A percentile compares a stretch with the other conserved stretches of the same genome.
These are phyloP conservation scores for Pyrgus malvae DNA, from an alignment of 2,888 invertebrate species.

Conservation along the genomic window DNA sequence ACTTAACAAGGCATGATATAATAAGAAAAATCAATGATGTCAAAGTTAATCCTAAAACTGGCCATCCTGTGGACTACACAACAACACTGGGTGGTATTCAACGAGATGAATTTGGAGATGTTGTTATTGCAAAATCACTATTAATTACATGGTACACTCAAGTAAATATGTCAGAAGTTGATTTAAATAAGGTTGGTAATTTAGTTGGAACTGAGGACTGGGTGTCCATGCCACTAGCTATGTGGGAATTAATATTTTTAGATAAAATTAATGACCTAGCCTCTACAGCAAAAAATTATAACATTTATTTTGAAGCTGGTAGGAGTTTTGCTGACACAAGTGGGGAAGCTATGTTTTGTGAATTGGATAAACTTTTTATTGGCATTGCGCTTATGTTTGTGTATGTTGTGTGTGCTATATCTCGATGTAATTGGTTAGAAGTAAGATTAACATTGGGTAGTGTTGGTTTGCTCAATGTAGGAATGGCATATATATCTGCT, in stretches of 20 bases:
- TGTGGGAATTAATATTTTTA: slow-evolving; percentile 84
- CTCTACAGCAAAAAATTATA: slow-evolving; percentile 53
- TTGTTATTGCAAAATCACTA: slow-evolving; percentile 84
- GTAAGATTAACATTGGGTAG: slow-evolving; percentile 85
- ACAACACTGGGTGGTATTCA: slow-evolving; percentile 83
- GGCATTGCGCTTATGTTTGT: slow-evolving; percentile 88
- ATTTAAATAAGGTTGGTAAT: slow-evolving; percentile 85
- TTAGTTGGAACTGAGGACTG: slow-evolving; percentile 88
- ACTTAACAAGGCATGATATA: slow-evolving; percentile 83
- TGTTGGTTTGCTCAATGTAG: slow-evolving; percentile 87
- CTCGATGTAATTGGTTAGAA: slow-evolving; percentile 88
- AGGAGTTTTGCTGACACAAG: slow-evolving; percentile 90
- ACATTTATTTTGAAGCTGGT: slow-evolving; percentile 82
- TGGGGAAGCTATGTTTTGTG: slow-evolving; percentile 86
- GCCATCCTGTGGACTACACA: slow-evolving; percentile 84
- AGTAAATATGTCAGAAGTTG: slow-evolving; percentile 85
- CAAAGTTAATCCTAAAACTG: slow-evolving; percentile 83
- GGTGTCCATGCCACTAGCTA: slow-evolving; percentile 82
- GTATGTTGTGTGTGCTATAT: slow-evolving; percentile 87
- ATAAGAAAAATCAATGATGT: slow-evolving; percentile 81
- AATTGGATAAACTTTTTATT: slow-evolving; percentile 84
- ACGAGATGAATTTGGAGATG: slow-evolving; percentile 81
- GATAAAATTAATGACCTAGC: slow-evolving; percentile 61
- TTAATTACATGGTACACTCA: slow-evolving; percentile 84
- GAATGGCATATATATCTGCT: slow-evolving; percentile 87